Percentiles rank a stretch among this genome's conserved stretches.
These are phyloP conservation scores for Ophiothrix spiculata DNA, from an alignment of 35 echinoderm and acorn worm genomes.

Conservation along the genomic window DNA sequence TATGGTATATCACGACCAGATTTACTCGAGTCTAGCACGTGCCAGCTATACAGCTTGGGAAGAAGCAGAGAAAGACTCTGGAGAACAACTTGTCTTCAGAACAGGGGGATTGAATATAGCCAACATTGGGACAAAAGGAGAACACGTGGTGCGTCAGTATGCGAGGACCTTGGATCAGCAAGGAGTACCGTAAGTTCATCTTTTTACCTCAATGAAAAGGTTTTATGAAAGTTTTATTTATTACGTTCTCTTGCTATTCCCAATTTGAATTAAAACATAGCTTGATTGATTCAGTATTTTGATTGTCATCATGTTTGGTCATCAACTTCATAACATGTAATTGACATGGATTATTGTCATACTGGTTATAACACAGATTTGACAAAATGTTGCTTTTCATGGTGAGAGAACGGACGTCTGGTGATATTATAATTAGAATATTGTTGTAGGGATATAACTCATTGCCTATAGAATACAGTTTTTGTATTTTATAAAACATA, in stretches of 20 bases:
- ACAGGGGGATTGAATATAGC: slow-evolving; percentile 60
- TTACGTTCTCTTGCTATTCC: background rate
- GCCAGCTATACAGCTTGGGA: slow-evolving; percentile 68
- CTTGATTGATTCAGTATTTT: background rate
- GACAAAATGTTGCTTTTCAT: too few relatives aligned
- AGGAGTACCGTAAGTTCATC: slow-evolving; percentile 1
- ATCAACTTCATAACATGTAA: too few relatives aligned
- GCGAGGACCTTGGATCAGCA: slow-evolving; percentile 14
- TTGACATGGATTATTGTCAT: too few relatives aligned
- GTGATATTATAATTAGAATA: too few relatives aligned
- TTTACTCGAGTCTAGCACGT: slow-evolving; percentile 46
- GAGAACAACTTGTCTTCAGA: slow-evolving; percentile 62
- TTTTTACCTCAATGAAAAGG: too few relatives aligned
- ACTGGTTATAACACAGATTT: too few relatives aligned
- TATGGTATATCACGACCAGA: slow-evolving; percentile 35
- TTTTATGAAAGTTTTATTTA: too few relatives aligned
- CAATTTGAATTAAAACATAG: background rate
- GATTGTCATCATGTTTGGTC: too few relatives aligned
- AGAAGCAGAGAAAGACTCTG: slow-evolving; percentile 74
- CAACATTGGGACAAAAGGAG: background rate
- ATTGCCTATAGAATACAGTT: too few relatives aligned
- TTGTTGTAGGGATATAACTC: too few relatives aligned
- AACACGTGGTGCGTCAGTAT: background rate
- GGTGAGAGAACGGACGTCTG: too few relatives aligned
- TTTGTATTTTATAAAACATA: too few relatives aligned